These are phyloP conservation scores for Theonella swinhoei DNA, from an alignment of 37 sponge, comb jelly and placozoan genomes.

Conservation along the genomic window DNA sequence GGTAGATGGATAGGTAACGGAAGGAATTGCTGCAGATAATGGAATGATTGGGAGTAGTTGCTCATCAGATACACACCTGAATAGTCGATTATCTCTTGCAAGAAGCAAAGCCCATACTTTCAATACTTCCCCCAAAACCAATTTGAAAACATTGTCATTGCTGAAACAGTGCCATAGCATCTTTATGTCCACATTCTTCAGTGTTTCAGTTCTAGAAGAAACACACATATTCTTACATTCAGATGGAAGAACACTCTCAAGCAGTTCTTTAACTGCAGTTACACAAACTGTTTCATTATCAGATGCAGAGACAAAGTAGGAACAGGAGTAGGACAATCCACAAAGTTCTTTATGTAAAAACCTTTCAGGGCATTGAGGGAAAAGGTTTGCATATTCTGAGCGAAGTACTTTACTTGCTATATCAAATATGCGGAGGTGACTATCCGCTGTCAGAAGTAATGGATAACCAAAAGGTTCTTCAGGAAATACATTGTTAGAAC, in stretches of 20 bases:
- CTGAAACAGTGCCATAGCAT: conserved; percentile 16
- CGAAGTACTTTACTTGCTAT: neutral
- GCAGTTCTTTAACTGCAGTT: neutral
- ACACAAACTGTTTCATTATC: neutral
- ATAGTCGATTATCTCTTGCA: neutral
- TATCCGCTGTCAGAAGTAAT: conserved; percentile 38
- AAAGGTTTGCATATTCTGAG: neutral
- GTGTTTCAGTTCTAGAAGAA: neutral
- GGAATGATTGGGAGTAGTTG: neutral
- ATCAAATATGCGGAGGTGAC: conserved; percentile 20
- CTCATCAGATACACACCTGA: neutral
- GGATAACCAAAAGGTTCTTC: conserved; percentile 18
- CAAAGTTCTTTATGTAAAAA: conserved; percentile 21
- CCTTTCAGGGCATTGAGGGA: neutral
- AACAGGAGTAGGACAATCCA: neutral
- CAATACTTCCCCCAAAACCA: neutral
- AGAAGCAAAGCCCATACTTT: conserved; percentile 28
- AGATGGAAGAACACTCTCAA: neutral
- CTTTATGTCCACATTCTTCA: neutral
- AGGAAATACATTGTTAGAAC: neutral
- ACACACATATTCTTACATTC: neutral
- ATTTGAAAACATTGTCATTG: conserved; percentile 12
- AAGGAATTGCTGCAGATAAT: too few relatives aligned
- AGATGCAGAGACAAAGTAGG: neutral
- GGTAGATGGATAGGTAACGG: neutral